Evolutionary conservation across 2,888 invertebrate genomes (phyloP).

Genomic region (Diaphora mendica): DNA sequence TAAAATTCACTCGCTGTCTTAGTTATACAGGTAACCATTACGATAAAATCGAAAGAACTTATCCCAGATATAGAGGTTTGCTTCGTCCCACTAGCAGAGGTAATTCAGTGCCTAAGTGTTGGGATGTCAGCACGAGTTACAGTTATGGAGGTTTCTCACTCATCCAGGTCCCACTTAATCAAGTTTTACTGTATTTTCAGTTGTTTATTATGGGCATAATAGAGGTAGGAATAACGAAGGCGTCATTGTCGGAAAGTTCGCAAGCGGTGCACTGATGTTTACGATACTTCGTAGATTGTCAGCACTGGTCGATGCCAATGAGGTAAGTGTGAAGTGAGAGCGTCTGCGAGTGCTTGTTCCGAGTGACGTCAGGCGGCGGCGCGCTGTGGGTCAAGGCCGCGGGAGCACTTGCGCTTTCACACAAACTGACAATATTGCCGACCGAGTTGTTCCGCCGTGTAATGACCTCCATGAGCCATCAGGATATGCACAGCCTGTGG

Average conservation of each 20-base stretch:
- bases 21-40: no score
- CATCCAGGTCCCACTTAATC: no score
- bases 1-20: no score
- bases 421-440: constrained; percentile 12
- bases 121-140: no score
- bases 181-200: no score
- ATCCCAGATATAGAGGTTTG: no score
- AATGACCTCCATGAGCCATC: background rate
- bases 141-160: no score
- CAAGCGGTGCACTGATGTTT: background rate
- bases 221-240: background rate
- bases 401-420: constrained; percentile 18
- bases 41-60: no score
- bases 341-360: background rate
- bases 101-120: no score
- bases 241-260: background rate
- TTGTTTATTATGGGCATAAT: background rate
- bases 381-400: constrained; percentile 39
- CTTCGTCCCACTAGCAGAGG: no score
- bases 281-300: background rate
- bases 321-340: background rate
- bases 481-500: background rate
- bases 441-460: background rate
- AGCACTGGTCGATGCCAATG: background rate
- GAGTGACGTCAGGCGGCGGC: constrained; percentile 17